Conservation (phyloP, 2,888 invertebrate genomes). For the Dione juno region DNA sequence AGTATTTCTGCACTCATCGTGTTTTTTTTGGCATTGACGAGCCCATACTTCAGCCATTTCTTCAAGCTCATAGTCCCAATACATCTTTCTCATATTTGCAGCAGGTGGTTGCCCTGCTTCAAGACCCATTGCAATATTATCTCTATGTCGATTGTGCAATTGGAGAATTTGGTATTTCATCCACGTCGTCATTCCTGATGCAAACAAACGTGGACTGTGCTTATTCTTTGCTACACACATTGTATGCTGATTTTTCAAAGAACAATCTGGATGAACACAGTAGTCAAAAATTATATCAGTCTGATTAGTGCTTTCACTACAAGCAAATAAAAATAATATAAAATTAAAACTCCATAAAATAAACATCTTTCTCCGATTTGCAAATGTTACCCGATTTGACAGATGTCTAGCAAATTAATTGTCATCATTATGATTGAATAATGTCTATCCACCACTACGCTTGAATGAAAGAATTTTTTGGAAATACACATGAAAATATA, state of each 20-base stretch:
- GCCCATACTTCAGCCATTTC: slow-evolving; percentile 77
- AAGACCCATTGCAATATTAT: slow-evolving; percentile 76
- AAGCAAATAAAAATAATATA: slow-evolving; percentile 53
- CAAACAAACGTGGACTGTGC: slow-evolving; percentile 68
- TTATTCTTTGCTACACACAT: slow-evolving; percentile 67
- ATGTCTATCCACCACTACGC: too few species aligned
- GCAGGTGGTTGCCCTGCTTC: slow-evolving; percentile 78
- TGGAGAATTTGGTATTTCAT: slow-evolving; percentile 74
- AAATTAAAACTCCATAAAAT: slow-evolving; percentile 52
- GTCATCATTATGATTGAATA: neutral
- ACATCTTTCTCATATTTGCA: slow-evolving; percentile 79
- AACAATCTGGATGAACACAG: slow-evolving; percentile 74
- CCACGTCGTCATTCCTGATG: slow-evolving; percentile 76
- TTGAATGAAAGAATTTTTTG: too few species aligned
- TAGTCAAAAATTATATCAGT: slow-evolving; percentile 53
- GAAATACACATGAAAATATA: too few species aligned
- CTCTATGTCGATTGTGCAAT: slow-evolving; percentile 75
- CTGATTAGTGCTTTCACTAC: slow-evolving; percentile 45
- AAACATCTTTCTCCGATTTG: slow-evolving; percentile 21
- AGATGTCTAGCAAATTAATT: neutral
- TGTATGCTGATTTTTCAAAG: slow-evolving; percentile 72
- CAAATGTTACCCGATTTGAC: neutral
- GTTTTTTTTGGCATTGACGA: slow-evolving; percentile 77
- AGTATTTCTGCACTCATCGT: slow-evolving; percentile 77
- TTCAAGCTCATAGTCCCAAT: slow-evolving; percentile 80